Base-by-base conservation (phyloP, 2,888 invertebrate species). In the Apodemia mormo region DNA sequence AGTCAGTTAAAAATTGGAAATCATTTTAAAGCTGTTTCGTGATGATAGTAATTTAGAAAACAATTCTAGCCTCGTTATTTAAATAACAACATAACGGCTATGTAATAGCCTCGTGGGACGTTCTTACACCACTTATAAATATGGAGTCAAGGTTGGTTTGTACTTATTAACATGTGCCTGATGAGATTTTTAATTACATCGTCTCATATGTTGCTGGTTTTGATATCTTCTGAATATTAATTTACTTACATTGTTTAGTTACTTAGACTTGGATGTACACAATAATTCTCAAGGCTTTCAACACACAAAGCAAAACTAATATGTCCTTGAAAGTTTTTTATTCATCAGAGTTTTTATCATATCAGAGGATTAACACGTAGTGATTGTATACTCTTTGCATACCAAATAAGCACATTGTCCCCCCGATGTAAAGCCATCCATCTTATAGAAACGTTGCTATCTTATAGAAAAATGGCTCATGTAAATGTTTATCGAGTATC, bases 21-120 rank as follows among this genome's bases (percentile, higher is more conserved):
- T 45, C 45, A 45, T 45, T 45, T 45, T 49, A 49, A 56, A n/a
- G 9, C 56, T 22, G 56, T 74, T 72, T 71, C 71, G 76, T 76
- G 72, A 74, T 66, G 71, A 71, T 49, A 49, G 49, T 49, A 49
- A 49, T 49, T 72, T 70, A 75, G 69, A 73, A 72, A 72, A 72
- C 68, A 71, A 74, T 72, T 66, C 68, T 64, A 73, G 71, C 73
- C 56, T 5, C 29, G 56, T 58, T 56, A 10, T 56, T 58, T 12
- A 30, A 58, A 12, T 29, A 58, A 58, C 56, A 73, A 75, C 75
- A 76, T 74, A 76, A 76, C 73, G 70, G 70, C 72, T 71, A 73
- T 70, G 72, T 73, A 76, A 83, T 81, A 78, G 78, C 78, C 84
- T 82, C 86, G 83, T 85, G 87, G 83, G 88, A 86, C 77, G 78